Conservation (phyloP, 2,113 vertebrate species). For the Brienomyrus longianalis region DNA sequence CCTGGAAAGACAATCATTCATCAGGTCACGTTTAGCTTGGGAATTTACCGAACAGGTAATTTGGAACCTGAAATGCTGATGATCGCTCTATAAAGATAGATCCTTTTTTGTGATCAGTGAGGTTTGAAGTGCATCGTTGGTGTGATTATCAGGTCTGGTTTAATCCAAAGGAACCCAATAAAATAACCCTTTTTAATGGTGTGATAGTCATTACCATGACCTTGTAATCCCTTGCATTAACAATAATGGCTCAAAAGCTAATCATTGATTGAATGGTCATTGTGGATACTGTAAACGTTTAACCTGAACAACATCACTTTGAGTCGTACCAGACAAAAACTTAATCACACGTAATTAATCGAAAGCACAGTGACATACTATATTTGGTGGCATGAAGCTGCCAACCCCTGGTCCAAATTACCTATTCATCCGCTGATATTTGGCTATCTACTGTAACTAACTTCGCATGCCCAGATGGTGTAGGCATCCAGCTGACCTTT, state of each 20-base stretch:
- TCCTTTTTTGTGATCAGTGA: not conserved
- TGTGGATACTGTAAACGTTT: not conserved
- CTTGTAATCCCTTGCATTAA: not conserved
- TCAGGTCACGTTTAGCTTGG: not conserved
- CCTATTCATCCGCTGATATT: not conserved
- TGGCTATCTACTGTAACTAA: too few species aligned
- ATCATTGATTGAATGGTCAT: not conserved
- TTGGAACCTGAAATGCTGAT: not conserved
- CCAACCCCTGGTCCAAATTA: not conserved
- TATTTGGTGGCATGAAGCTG: not conserved
- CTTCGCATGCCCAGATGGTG: not conserved
- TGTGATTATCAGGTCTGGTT: not conserved
- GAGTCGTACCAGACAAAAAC: not conserved
- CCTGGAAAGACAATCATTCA: conserved; percentile 34
- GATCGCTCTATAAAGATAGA: not conserved
- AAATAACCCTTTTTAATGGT: not conserved
- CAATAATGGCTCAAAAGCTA: not conserved
- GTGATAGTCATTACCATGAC: not conserved
- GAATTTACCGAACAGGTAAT: not conserved
- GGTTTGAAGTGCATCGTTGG: not conserved
- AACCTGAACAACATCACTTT: not conserved
- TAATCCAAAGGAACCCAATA: not conserved
- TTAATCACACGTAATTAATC: not conserved
- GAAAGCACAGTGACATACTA: not conserved
- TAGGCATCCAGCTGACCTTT: not conserved